Evolutionary conservation across 2,888 invertebrate species (phyloP).

Genomic region (Thera obeliscata): DNA sequence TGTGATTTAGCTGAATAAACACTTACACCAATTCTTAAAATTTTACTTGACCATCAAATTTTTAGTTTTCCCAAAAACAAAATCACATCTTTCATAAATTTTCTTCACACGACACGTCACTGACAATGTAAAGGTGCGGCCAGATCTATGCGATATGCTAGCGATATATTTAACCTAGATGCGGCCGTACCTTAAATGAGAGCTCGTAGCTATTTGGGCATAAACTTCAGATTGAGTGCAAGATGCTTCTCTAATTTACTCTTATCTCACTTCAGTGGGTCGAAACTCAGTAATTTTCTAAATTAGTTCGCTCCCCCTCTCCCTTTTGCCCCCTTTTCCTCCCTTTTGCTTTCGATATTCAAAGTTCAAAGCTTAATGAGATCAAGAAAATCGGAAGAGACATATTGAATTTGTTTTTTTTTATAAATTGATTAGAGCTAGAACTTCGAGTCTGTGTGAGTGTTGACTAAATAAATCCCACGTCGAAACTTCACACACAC

Average conservation of each 20-base stretch:
- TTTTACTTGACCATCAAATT: too few species aligned
- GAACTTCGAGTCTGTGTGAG: neutral
- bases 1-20: too few species aligned
- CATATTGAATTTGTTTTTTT: constrained; percentile 24
- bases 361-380: constrained; percentile 32
- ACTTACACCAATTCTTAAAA: too few species aligned
- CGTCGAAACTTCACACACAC: too few species aligned
- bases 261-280: constrained; percentile 26
- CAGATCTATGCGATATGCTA: too few species aligned
- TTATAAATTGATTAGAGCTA: constrained; percentile 19
- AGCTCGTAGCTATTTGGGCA: constrained; percentile 3
- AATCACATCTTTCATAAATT: too few species aligned
- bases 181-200: neutral
- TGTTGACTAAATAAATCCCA: too few species aligned
- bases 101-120: too few species aligned
- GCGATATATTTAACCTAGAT: too few species aligned
- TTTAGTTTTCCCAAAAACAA: too few species aligned
- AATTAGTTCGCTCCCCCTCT: constrained; percentile 23
- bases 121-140: too few species aligned
- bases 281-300: constrained; percentile 35
- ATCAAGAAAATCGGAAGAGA: constrained; percentile 33
- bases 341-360: neutral
- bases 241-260: constrained; percentile 15
- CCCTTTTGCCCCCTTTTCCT: constrained; percentile 12
- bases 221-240: constrained; percentile 4